Evolutionary conservation across 92 coral and sea anemone species (phyloP).

Genomic region (Phymanthus crucifer): DNA sequence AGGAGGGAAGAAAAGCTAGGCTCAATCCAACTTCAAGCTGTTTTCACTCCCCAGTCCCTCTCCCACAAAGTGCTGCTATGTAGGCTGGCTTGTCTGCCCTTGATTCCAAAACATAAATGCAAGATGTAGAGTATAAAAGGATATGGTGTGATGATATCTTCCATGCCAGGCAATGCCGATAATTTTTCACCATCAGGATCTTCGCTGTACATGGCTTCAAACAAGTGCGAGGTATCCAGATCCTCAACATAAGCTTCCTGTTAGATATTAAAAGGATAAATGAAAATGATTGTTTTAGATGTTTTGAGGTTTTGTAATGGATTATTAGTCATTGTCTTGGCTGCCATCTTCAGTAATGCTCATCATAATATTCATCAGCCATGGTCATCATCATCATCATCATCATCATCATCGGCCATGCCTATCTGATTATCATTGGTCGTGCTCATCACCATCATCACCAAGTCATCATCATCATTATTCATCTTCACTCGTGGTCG

Average conservation of each 20-base stretch:
- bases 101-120: background rate
- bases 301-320: no score
- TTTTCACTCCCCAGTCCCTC: no score
- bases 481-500: background rate
- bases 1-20: background rate
- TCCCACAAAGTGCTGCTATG: no score
- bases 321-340: no score
- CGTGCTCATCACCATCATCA: background rate
- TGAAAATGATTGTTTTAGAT: background rate
- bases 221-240: conserved; percentile 76
- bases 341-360: no score
- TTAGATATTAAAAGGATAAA: background rate
- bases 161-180: conserved; percentile 91
- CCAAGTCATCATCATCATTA: background rate
- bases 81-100: no score
- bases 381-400: no score
- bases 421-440: background rate
- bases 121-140: conserved; percentile 43
- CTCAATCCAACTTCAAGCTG: no score
- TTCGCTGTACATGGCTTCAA: conserved; percentile 88
- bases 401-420: no score
- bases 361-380: no score
- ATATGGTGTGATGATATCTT: conserved; percentile 67
- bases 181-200: conserved; percentile 91
- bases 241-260: conserved; percentile 97